phyloP scores from a whole-genome alignment of 1,140 invertebrate species.

The Bombus confusus region DNA sequence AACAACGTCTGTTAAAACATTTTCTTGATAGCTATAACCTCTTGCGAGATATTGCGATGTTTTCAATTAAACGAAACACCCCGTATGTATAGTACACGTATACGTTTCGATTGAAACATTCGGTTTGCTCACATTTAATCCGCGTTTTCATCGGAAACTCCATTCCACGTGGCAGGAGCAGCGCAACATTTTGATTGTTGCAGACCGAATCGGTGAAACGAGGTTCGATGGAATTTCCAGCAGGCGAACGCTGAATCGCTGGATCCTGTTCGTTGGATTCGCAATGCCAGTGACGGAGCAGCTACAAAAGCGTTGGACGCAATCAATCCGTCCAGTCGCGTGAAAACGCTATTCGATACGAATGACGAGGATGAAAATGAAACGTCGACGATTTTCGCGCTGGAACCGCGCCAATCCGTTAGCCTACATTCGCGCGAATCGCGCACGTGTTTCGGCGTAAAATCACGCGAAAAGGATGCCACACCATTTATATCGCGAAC shows the following conservation, averaged over 20 bases:
- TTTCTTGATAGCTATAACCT: too few species aligned
- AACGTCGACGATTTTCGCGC: constrained; percentile 9
- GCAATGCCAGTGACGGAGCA: neutral
- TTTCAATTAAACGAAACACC: too few species aligned
- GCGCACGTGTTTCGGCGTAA: neutral
- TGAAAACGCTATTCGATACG: constrained; percentile 10
- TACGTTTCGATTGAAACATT: neutral
- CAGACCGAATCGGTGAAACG: neutral
- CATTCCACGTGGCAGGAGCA: neutral
- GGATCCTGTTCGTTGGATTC: neutral
- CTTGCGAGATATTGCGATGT: too few species aligned
- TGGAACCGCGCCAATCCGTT: constrained; percentile 16
- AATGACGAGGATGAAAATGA: constrained; percentile 32
- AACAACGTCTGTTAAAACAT: too few species aligned
- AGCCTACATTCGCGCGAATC: constrained; percentile 7
- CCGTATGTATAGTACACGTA: neutral
- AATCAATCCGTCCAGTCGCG: constrained; percentile 30
- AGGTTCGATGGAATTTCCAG: constrained; percentile 29
- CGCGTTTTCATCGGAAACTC: too few species aligned
- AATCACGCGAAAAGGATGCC: neutral
- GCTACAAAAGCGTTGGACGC: constrained; percentile 9
- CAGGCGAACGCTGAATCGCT: neutral
- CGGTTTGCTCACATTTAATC: neutral
- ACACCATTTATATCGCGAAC: neutral
- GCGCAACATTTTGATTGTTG: neutral